These are phyloP conservation scores for Prolemur simus DNA, from an alignment of 2,113 vertebrate species.

Conservation along the genomic window DNA sequence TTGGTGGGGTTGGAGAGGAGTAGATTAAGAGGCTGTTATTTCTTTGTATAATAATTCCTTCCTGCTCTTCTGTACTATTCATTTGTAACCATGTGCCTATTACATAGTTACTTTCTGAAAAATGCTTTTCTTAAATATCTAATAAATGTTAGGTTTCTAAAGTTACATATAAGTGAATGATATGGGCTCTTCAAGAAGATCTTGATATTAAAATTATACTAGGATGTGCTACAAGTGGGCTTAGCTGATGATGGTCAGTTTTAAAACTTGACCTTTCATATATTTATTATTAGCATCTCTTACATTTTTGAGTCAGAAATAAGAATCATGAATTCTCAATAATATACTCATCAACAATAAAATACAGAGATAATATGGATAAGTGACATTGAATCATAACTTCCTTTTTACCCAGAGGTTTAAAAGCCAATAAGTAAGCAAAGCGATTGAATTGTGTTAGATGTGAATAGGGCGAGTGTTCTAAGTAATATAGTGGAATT, in stretches of 20 bases:
- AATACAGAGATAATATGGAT: not conserved
- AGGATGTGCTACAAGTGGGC: not conserved
- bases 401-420: not conserved
- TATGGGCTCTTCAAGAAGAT: not conserved
- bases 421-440: not conserved
- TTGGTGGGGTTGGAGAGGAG: not conserved
- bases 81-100: not conserved
- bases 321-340: not conserved
- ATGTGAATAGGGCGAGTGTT: not conserved
- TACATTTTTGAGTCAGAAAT: not conserved
- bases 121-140: not conserved
- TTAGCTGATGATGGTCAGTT: not conserved
- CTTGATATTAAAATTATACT: not conserved
- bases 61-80: not conserved
- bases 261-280: not conserved
- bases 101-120: not conserved
- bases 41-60: not conserved
- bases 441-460: not conserved
- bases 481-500: not conserved
- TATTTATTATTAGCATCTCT: not conserved
- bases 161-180: not conserved
- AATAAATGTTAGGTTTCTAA: not conserved
- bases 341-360: not conserved
- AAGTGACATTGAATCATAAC: not conserved
- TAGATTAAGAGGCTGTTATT: not conserved